Percentiles rank a stretch among this genome's conserved stretches.
Conservation (phyloP, 2,888 invertebrate genomes). For the Deilephila porcellus region DNA sequence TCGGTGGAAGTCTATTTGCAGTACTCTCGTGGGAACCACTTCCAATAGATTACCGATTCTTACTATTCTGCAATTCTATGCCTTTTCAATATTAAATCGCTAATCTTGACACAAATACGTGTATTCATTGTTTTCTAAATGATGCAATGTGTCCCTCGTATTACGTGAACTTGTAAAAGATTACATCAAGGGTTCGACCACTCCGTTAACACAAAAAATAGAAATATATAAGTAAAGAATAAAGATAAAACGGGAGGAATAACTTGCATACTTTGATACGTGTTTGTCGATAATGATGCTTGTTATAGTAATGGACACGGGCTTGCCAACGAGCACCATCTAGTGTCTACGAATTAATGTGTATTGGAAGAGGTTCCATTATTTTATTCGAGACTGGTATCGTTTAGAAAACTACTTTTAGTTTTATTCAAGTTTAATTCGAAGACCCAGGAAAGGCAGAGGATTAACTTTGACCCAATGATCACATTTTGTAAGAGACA, state of each 20-base stretch:
- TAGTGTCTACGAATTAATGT: background rate
- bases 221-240: background rate
- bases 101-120: slow-evolving; percentile 46
- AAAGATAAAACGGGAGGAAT: background rate
- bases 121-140: slow-evolving; percentile 45
- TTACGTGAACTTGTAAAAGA: slow-evolving; percentile 5
- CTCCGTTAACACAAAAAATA: background rate
- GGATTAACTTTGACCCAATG: no score
- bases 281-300: slow-evolving; percentile 48
- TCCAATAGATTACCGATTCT: slow-evolving; percentile 49
- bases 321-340: background rate
- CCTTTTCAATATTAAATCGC: slow-evolving; percentile 48
- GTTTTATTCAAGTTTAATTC: no score
- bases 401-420: no score
- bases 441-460: no score
- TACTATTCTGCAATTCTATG: slow-evolving; percentile 38
- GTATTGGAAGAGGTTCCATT: background rate
- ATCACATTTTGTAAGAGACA: no score
- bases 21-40: slow-evolving; percentile 58
- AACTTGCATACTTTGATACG: slow-evolving; percentile 37
- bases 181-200: background rate
- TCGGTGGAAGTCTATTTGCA: slow-evolving; percentile 52
- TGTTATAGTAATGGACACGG: slow-evolving; percentile 37
- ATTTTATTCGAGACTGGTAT: no score
- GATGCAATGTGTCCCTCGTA: slow-evolving; percentile 41